A percentile compares a stretch with the other conserved stretches of the same genome.
These are phyloP conservation scores for Syngnathus acus DNA, from an alignment of 2,797 vertebrate species.

Conservation along the genomic window DNA sequence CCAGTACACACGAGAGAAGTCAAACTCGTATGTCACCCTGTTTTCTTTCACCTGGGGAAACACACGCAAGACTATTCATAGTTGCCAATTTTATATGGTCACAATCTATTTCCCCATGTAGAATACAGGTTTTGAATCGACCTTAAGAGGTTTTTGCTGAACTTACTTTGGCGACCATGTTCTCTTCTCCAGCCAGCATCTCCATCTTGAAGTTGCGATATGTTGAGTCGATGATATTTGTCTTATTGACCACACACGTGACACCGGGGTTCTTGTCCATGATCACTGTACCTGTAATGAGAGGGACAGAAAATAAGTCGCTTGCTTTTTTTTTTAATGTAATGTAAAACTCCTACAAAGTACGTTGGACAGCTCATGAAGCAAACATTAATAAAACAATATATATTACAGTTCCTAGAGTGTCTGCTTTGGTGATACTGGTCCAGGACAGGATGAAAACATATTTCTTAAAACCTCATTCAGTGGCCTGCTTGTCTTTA, in stretches of 20 bases:
- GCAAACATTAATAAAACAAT: too few species aligned
- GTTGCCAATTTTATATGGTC: not conserved
- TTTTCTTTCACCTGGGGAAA: slow-evolving; percentile 89
- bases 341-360: too few species aligned
- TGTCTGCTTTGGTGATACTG: not conserved
- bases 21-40: slow-evolving; percentile 81
- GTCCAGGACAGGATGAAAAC: too few species aligned
- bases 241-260: slow-evolving; percentile 92
- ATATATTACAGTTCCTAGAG: too few species aligned
- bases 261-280: slow-evolving; percentile 94
- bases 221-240: slow-evolving; percentile 80
- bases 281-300: slow-evolving; percentile 81
- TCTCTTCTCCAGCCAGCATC: slow-evolving; percentile 85
- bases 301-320: slow-evolving; percentile 7
- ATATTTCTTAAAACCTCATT: not conserved
- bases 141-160: not conserved
- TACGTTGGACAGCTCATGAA: too few species aligned
- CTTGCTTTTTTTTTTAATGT: not conserved
- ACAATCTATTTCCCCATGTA: not conserved
- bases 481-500: too few species aligned
- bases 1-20: slow-evolving; percentile 96
- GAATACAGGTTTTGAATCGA: not conserved
- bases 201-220: slow-evolving; percentile 97
- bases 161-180: slow-evolving; percentile 85
- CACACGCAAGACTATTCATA: not conserved